Percentiles rank a stretch among this genome's conserved stretches.
Conservation (phyloP, 1,140 invertebrate genomes). For the Papilio helenus region DNA sequence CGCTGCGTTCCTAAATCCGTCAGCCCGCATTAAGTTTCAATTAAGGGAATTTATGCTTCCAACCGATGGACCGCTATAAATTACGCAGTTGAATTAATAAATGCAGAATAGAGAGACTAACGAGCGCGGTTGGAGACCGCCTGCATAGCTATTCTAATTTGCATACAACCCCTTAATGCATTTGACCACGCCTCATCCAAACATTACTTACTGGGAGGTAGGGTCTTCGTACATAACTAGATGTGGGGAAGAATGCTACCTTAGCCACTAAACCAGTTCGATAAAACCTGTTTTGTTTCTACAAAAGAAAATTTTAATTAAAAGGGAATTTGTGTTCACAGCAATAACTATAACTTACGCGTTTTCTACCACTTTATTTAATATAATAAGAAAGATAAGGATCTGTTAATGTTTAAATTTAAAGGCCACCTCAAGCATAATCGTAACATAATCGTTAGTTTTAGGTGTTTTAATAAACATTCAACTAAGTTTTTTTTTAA, state of each 20-base stretch:
- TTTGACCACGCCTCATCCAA: constrained; percentile 52
- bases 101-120: constrained; percentile 70
- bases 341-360: constrained; percentile 21
- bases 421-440: constrained; percentile 19
- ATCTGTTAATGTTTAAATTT: constrained; percentile 26
- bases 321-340: constrained; percentile 18
- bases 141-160: constrained; percentile 70
- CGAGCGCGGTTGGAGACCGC: constrained; percentile 60
- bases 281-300: neutral
- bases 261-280: constrained; percentile 3
- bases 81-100: constrained; percentile 78
- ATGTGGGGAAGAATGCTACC: neutral
- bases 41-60: constrained; percentile 73
- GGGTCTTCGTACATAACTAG: neutral
- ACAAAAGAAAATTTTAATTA: constrained; percentile 16
- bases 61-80: constrained; percentile 62
- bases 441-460: constrained; percentile 25
- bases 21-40: constrained; percentile 78
- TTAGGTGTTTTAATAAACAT: constrained; percentile 35
- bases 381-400: constrained; percentile 21
- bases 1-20: constrained; percentile 44
- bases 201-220: neutral
- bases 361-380: constrained; percentile 29
- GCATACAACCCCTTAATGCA: constrained; percentile 70
- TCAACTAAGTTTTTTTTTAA: constrained; percentile 14